phyloP scores from a whole-genome alignment of 2,797 vertebrate genomes.

The Lacerta viridis region DNA sequence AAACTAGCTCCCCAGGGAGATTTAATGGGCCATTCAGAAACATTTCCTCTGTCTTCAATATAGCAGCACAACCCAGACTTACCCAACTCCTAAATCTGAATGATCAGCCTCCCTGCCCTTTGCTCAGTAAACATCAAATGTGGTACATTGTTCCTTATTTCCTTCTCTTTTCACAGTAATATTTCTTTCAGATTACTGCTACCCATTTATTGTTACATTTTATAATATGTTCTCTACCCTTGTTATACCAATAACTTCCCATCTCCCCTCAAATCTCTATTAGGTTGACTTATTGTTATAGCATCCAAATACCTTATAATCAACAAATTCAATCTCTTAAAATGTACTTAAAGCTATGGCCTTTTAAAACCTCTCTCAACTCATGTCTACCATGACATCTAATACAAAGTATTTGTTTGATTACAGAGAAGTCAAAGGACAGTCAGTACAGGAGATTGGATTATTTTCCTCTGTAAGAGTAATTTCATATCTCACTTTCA shows the following conservation, averaged over 20 bases:
- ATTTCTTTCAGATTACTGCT: background rate
- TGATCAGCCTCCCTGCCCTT: background rate
- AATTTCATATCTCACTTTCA: background rate
- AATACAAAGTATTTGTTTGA: constrained; percentile 23
- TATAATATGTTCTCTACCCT: background rate
- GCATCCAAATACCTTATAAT: background rate
- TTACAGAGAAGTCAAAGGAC: background rate
- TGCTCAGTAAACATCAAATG: background rate
- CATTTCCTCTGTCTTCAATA: background rate
- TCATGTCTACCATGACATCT: background rate
- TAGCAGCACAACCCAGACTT: background rate
- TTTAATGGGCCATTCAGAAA: background rate
- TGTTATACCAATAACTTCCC: fast-evolving
- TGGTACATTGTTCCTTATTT: background rate
- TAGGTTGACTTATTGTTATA: background rate
- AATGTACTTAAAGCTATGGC: background rate
- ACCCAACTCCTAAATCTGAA: background rate
- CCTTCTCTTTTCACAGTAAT: background rate
- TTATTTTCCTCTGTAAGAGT: background rate
- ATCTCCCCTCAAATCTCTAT: constrained; percentile 4
- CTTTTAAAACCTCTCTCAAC: constrained; percentile 5
- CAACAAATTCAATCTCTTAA: constrained; percentile 21
- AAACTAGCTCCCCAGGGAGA: background rate
- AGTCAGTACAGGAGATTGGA: background rate
- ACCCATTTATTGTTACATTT: constrained; percentile 10